Base-by-base conservation (phyloP, 2,113 vertebrate species). In the Phoenicopterus ruber region DNA sequence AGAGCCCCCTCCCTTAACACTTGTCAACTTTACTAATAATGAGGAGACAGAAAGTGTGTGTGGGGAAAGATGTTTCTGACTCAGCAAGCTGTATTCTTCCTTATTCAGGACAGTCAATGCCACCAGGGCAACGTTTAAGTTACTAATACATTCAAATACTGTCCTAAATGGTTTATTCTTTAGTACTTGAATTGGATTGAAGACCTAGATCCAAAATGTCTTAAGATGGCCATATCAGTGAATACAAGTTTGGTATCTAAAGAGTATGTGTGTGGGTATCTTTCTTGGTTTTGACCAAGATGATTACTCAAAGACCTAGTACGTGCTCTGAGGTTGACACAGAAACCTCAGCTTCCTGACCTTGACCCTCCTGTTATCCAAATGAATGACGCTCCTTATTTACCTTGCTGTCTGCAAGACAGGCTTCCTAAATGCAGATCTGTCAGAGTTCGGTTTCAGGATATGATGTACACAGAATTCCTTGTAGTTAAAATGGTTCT, bases 351-450 rank as follows among this genome's bases (percentile, higher is more conserved):
- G 1, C 16, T 89, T 62, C 28, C 42, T 89, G 57, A 22, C 28
- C 29, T 7, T 50, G 29, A 36, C 2, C 6, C 7, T 3, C 1
- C 1, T 1, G 0, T 63, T 90, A 26, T 6, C 7, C 18, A 42
- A 46, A 21, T n/a, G 32, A 82, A 22, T 32, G 22, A 10, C 10
- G 9, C 20, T 94, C 50, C 32, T 47, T 74, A 59, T 55, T 91
- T 63, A 91, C 46, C 34, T 78, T 78, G n/a, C 4, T 11, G 19
- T 72, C 57, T 71, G 32, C 6, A 82, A 49, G 78, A 38, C 26
- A 47, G 25, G 5, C 20, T 59, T 71, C 11, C 57, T 74, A 52
- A 74, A 67, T 70, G 29, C 8, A 21, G 26, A 14, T 20, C 25
- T 59, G 5, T 54, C 1, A 2, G 29, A 80, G 14, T 65, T 49